Evolutionary conservation across 2,113 vertebrate genomes (phyloP).

Genomic region (Eurypyga helias): DNA sequence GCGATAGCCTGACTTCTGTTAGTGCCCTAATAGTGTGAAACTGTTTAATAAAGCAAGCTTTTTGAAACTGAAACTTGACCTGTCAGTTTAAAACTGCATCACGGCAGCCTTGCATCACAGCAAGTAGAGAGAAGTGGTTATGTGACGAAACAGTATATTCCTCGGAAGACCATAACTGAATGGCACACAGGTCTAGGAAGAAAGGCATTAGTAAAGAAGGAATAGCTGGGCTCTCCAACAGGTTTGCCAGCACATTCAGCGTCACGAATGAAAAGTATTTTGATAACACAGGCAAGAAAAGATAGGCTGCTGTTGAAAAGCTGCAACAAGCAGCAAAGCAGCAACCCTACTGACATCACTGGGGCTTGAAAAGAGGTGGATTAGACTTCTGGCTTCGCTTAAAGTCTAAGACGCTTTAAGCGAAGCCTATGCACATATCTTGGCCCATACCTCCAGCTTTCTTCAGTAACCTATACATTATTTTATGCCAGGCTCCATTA

Average conservation of each 20-base stretch:
- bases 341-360: not conserved
- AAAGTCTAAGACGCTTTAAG: not conserved
- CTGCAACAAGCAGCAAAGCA: not conserved
- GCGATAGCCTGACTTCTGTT: not conserved
- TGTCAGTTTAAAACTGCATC: not conserved
- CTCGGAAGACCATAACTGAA: not conserved
- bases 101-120: not conserved
- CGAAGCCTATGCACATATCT: not conserved
- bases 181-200: not conserved
- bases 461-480: not conserved
- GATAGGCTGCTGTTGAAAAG: not conserved
- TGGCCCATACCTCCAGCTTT: not conserved
- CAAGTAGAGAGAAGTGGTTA: not conserved
- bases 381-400: not conserved
- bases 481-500: not conserved
- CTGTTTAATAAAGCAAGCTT: not conserved
- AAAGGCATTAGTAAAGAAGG: not conserved
- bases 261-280: conserved; percentile 6
- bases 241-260: not conserved
- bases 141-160: not conserved
- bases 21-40: not conserved
- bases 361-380: not conserved
- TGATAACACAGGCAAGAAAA: not conserved
- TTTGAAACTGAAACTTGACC: not conserved
- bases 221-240: not conserved